These are phyloP conservation scores for Microcebus murinus DNA, from an alignment of 2,113 vertebrate species.

Conservation along the genomic window DNA sequence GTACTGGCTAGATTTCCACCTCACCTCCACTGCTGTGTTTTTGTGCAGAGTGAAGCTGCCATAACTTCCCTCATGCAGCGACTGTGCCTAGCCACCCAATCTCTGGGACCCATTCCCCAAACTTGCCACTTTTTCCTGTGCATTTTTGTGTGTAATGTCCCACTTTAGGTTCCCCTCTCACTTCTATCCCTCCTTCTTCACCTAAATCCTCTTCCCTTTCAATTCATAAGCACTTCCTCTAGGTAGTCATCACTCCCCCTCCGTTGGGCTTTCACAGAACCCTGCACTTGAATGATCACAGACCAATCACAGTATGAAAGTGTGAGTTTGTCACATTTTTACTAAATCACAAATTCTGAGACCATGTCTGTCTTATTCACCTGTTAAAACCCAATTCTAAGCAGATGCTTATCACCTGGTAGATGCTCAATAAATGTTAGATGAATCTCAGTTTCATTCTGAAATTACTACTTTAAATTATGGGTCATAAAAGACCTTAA, in stretches of 20 bases:
- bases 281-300: neutral
- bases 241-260: neutral
- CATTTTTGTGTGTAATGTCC: too few species aligned
- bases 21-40: neutral
- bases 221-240: neutral
- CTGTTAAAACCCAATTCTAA: neutral
- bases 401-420: neutral
- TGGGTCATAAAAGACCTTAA: neutral
- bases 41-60: neutral
- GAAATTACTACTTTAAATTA: neutral
- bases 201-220: neutral
- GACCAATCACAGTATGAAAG: neutral
- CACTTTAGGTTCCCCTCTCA: accelerated
- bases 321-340: neutral
- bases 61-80: too few species aligned
- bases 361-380: neutral
- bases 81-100: too few species aligned
- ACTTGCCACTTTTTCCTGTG: neutral
- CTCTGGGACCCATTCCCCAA: neutral
- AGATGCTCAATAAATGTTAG: neutral
- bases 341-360: neutral
- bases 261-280: neutral
- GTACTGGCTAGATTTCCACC: neutral
- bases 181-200: neutral
- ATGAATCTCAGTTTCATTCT: neutral